Evolutionary conservation across 2,113 vertebrate genomes (phyloP).

Genomic region (Apeltes quadracus): DNA sequence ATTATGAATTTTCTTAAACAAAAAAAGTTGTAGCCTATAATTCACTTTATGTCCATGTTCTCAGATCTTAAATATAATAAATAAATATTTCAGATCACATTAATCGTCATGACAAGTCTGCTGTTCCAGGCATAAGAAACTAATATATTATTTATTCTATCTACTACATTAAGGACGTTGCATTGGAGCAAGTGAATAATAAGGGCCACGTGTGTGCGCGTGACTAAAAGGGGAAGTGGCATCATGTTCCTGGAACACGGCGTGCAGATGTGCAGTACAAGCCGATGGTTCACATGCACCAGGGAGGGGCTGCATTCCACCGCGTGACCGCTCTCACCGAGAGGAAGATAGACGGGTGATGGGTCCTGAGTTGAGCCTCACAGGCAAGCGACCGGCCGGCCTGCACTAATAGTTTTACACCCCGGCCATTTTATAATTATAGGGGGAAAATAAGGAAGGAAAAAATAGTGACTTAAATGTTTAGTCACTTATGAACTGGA

Average conservation of each 20-base stretch:
- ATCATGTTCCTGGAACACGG: constrained; percentile 41
- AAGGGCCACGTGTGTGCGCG: background rate
- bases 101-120: background rate
- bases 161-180: too few relatives aligned
- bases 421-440: background rate
- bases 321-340: background rate
- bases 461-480: background rate
- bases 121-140: background rate
- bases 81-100: background rate
- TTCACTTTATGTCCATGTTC: background rate
- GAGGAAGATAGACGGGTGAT: fast-evolving
- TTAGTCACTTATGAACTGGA: background rate
- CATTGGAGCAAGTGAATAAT: background rate
- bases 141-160: background rate
- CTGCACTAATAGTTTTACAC: background rate
- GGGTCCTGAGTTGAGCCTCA: background rate
- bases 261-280: constrained; percentile 24
- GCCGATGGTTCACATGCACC: constrained; percentile 4
- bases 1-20: too few relatives aligned
- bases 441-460: background rate
- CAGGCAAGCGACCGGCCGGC: constrained; percentile 11
- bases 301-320: background rate
- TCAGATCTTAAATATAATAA: too few relatives aligned
- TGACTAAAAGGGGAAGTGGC: background rate
- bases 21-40: background rate